These are phyloP conservation scores for Microcaecilia unicolor DNA, from an alignment of 2,797 vertebrate genomes.

Conservation along the genomic window DNA sequence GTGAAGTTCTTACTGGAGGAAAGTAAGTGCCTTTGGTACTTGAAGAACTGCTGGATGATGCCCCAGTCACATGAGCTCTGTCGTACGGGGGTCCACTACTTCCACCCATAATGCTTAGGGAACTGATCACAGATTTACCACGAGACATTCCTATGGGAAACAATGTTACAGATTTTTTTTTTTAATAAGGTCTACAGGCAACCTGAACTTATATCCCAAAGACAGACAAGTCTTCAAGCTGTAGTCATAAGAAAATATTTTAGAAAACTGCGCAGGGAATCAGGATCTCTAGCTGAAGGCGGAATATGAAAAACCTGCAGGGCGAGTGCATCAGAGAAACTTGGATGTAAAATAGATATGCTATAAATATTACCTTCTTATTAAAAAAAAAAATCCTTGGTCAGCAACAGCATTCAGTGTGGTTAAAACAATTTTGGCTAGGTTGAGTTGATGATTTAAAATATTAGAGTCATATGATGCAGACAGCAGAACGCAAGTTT, in stretches of 20 bases:
- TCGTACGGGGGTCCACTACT: slow-evolving; percentile 93
- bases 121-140: slow-evolving; percentile 92
- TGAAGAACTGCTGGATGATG: slow-evolving; percentile 94
- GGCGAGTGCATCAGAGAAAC: too few relatives aligned
- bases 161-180: too few relatives aligned
- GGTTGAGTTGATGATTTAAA: too few relatives aligned
- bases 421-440: too few relatives aligned
- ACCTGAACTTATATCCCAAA: too few relatives aligned
- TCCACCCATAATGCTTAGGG: slow-evolving; percentile 93
- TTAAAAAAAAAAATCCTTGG: too few relatives aligned
- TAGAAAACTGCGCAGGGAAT: slow-evolving; percentile 4
- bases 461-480: neutral
- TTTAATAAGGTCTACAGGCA: too few relatives aligned
- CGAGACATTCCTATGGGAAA: slow-evolving; percentile 78
- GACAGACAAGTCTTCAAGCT: neutral
- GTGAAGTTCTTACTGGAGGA: slow-evolving; percentile 76
- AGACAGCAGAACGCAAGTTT: neutral
- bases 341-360: too few relatives aligned
- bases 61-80: slow-evolving; percentile 90
- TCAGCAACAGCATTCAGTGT: too few relatives aligned
- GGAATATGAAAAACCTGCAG: too few relatives aligned
- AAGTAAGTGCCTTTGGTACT: slow-evolving; percentile 96
- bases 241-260: neutral
- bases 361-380: too few relatives aligned
- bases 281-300: too few relatives aligned